Percentiles rank a stretch among this genome's conserved stretches.
phyloP scores from a whole-genome alignment of 2,797 vertebrate species.

The Sorex maritimensis region DNA sequence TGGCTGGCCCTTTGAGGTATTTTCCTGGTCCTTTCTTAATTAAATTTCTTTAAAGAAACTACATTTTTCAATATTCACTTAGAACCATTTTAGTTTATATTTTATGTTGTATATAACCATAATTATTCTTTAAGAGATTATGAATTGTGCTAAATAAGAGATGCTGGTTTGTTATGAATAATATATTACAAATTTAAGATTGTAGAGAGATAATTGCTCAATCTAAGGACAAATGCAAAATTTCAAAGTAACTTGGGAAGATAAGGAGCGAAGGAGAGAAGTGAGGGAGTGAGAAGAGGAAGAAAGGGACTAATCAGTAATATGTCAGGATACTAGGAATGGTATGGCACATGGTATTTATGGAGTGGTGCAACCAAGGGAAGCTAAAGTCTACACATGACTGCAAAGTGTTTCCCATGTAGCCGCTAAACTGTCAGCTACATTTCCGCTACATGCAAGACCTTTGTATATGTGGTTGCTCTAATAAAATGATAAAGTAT shows the following conservation, averaged over 20 bases:
- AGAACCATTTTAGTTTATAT: conserved; percentile 30
- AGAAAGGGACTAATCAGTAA: conserved; percentile 41
- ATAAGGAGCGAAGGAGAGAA: background rate
- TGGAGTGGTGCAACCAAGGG: background rate
- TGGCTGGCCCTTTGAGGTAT: too few relatives aligned
- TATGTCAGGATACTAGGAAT: background rate
- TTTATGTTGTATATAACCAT: background rate
- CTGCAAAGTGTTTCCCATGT: conserved; percentile 10
- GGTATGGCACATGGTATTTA: background rate
- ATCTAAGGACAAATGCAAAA: conserved; percentile 25
- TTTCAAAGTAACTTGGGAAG: background rate
- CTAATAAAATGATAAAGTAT: conserved; percentile 28
- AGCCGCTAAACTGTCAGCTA: background rate
- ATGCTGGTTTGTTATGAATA: conserved; percentile 9
- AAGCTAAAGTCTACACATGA: background rate
- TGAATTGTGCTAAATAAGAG: conserved; percentile 32
- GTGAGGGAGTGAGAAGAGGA: background rate
- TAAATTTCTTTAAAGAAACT: background rate
- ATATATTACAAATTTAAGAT: background rate
- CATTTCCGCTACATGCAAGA: background rate
- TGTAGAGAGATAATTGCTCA: background rate
- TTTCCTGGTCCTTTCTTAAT: too few relatives aligned
- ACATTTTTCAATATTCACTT: conserved; percentile 22
- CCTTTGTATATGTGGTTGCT: background rate
- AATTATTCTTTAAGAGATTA: conserved; percentile 8